A percentile compares a stretch with the other conserved stretches of the same genome.
Conservation (phyloP, 2,888 invertebrate species). For the Camponotus fellah region DNA sequence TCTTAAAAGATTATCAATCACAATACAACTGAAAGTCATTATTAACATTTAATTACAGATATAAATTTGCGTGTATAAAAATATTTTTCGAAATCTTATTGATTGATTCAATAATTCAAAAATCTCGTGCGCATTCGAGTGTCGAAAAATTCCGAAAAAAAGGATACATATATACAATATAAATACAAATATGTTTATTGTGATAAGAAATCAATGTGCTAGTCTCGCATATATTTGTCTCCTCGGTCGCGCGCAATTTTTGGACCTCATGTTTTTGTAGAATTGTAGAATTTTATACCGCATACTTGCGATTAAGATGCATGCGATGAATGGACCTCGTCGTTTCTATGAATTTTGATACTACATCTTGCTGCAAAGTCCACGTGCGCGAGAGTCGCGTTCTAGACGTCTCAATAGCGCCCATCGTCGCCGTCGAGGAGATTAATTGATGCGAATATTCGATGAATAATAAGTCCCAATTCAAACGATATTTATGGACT, state of each 20-base stretch:
- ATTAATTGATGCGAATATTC: slow-evolving; percentile 12
- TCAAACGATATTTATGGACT: not conserved
- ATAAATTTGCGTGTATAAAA: not conserved
- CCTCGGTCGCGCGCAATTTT: slow-evolving; percentile 36
- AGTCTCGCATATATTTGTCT: not conserved
- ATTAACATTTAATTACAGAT: no score
- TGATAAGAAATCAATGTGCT: no score
- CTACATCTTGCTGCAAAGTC: slow-evolving; percentile 38
- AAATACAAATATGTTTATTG: not conserved
- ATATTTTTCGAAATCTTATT: not conserved
- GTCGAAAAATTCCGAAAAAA: not conserved
- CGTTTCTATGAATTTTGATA: slow-evolving; percentile 57
- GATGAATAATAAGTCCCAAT: not conserved
- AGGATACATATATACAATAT: not conserved
- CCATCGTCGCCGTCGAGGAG: slow-evolving; percentile 24
- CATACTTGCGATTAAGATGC: slow-evolving; percentile 8
- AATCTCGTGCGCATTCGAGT: slow-evolving; percentile 26
- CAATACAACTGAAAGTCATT: not conserved
- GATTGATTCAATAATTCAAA: slow-evolving; percentile 2
- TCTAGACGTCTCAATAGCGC: slow-evolving; percentile 1
- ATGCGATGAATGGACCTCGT: slow-evolving; percentile 10
- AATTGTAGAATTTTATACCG: slow-evolving; percentile 47
- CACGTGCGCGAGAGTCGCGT: slow-evolving; percentile 26
- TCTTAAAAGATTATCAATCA: not conserved
- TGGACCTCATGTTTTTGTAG: slow-evolving; percentile 41